Evolutionary conservation across 2,888 invertebrate genomes (phyloP), one percentile per base, ranked within the genome.

Genomic region (Scrobipalpa costella): DNA sequence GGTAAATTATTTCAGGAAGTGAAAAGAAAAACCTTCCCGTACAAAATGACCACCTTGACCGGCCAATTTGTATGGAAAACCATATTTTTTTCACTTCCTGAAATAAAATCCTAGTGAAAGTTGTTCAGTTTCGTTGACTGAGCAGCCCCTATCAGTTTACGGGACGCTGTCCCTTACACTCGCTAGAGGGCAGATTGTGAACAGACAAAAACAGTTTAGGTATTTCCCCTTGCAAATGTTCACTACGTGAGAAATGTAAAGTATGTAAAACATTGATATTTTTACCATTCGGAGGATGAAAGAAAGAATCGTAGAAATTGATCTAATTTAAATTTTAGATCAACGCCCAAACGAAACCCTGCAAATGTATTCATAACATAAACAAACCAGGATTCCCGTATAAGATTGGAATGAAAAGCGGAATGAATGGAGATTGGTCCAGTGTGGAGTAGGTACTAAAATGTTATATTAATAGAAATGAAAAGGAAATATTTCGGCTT

Each of bases 391-490:
- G 15, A 44, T n/a, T 5, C 15, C 44, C 6, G 15, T 44, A 44
- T 44, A 44, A 44, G 44, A 44, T 15, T 44, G n/a, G 15, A 44
- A 44, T 44, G 44, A 44, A 44, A 44, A 44, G n/a, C 44, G n/a
- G 44, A 44, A 15, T 44, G 5, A 44, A 44, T 44, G 5, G 44
- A 44, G 40, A 44, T 44, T 44, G 44, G 44, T 15, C 15, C 40
- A 13, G 11, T 13, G 44, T n/a, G 6, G 44, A 5, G 15, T 44
- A n/a, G n/a, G 7, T 44, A 44, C n/a, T 44, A 44, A 44, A 44
- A 44, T 44, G 15, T 40, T 40, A 40, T 15, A n/a, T 44, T 15
- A 15, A 3, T 3, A n/a, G 44, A 44, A 44, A 15, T 44, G 44
- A 44, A 44, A 44, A 44, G n/a, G 15, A 44, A 44, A 44, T 9